Evolutionary conservation across 1,140 invertebrate species (phyloP), one percentile per base, ranked within the genome.

Genomic region (Oreohelix idahoensis): DNA sequence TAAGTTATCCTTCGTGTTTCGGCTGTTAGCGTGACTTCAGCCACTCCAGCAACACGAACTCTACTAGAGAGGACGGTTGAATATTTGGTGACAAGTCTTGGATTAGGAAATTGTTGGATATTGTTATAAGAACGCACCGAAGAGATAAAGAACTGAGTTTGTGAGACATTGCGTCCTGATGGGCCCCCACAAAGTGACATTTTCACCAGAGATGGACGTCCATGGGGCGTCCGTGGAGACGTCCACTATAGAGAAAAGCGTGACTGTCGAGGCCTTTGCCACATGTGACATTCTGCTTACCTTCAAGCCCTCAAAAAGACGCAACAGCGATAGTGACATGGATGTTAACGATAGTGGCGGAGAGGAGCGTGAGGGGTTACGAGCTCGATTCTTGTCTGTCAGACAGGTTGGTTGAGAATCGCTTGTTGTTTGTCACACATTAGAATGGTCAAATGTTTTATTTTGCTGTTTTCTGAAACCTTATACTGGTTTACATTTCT

Each of bases 301-400:
- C n/a, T 70, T 70, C 11, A 70, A 70, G 32, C 32, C 15, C 11
- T 4, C 11, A n/a, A 70, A 70, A 35, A 35, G 69, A 35, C 29
- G 69, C 1, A 70, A 70, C 32, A 70, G 69, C 32, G 69, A 38
- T 15, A 70, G 69, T 20, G 69, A 70, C 29, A n/a, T 70, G 36
- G 69, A 70, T 15, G n/a, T 29, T 70, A 26, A 4, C 20, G 51
- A 58, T 58, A 20, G 51, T 20, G 32, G 69, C 29, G 32, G 69
- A 5, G 69, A 70, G 2, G 69, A 70, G 69, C 29, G 36, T 2
- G 29, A 70, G 4, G 15, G 36, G 5, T 70, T 35, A 1, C 11
- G 32, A n/a, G 15, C 36, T 70, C 69, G 69, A 13, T 70, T 70
- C 29, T 70, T 70, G 69, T 70, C 69, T 35, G 69, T 70, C 15